phyloP scores from a whole-genome alignment of 2,113 vertebrate genomes.

The Sterna hirundo region DNA sequence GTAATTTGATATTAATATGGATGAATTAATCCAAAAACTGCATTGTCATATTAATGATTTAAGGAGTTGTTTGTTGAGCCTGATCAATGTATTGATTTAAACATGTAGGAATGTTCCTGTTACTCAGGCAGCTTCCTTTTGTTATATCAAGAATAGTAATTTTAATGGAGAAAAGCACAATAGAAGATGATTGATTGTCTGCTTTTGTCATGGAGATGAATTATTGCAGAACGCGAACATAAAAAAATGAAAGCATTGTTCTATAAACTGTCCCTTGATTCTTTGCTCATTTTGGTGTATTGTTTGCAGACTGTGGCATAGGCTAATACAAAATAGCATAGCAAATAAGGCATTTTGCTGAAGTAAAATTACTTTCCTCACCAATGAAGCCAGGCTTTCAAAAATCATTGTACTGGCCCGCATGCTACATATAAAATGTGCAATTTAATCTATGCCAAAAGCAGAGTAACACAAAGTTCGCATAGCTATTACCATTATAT shows the following conservation, averaged over 20 bases:
- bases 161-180: slow-evolving; percentile 68
- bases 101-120: slow-evolving; percentile 42
- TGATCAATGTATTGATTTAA: slow-evolving; percentile 71
- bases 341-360: slow-evolving; percentile 64
- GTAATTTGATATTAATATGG: slow-evolving; percentile 54
- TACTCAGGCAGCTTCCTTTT: slow-evolving; percentile 68
- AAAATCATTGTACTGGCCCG: slow-evolving; percentile 32
- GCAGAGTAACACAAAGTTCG: slow-evolving; percentile 67
- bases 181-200: slow-evolving; percentile 73
- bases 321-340: slow-evolving; percentile 54
- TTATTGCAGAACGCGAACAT: slow-evolving; percentile 53
- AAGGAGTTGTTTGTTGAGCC: slow-evolving; percentile 5
- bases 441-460: slow-evolving; percentile 72
- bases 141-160: slow-evolving; percentile 65
- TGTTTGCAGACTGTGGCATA: slow-evolving; percentile 44
- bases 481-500: slow-evolving; percentile 72
- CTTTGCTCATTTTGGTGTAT: slow-evolving; percentile 66
- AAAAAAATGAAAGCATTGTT: slow-evolving; percentile 65
- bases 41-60: slow-evolving; percentile 63
- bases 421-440: slow-evolving; percentile 54
- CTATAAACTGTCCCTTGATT: slow-evolving; percentile 63
- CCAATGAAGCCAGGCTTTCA: slow-evolving; percentile 56
- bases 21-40: slow-evolving; percentile 53
- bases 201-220: slow-evolving; percentile 76
- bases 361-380: slow-evolving; percentile 58